Base-by-base conservation (phyloP, 2,888 invertebrate species). In the Lycophotia porphyrea region DNA sequence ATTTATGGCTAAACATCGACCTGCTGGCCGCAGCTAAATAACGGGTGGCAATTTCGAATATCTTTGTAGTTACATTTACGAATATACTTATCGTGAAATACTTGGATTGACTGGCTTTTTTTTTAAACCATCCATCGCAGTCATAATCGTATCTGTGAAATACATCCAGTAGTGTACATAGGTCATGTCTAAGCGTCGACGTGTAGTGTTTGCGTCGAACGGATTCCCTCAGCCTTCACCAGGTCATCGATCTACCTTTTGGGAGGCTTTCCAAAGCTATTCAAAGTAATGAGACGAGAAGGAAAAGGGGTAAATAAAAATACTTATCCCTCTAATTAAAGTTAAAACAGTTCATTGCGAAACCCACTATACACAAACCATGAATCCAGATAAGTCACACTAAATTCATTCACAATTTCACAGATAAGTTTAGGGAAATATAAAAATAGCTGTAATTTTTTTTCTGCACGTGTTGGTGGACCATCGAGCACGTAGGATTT, bases 401-500 rank as follows among this genome's bases (percentile, higher is more conserved):
- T 60, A 55, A 65, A 39, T 44, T 36, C 2, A 39, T 52, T 66
- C 11, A 39, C 24, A 9, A 55, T 9, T 9, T 47, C 36, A 39
- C 31, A 18, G 15, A n/a, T 27, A 1, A 13, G 15, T 31, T 42
- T 44, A 8, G 5, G 21, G 7, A 9, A 36, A 11, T 55, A 4
- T n/a, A 42, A 52, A 36, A 71, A 39, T 3, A 39, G 15, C 39
- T 27, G 58, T 15, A 52, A 55, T n/a, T n/a, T 42, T 55, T 55
- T 71, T 61, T n/a, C n/a, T 18, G n/a, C 34, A 42, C 55, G 24
- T 47, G 67, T 36, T 27, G 7, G 31, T n/a, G 15, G 18, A 34
- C 49, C n/a, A n/a, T 13, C n/a, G 27, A 55, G 36, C 58, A 81
- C 52, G 58, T 42, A 77, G 13, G 9, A 58, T 61, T 75, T 69